A percentile compares a stretch with the other conserved stretches of the same genome.
Conservation (phyloP, 2,797 vertebrate species). For the Lutjanus campechanus region DNA sequence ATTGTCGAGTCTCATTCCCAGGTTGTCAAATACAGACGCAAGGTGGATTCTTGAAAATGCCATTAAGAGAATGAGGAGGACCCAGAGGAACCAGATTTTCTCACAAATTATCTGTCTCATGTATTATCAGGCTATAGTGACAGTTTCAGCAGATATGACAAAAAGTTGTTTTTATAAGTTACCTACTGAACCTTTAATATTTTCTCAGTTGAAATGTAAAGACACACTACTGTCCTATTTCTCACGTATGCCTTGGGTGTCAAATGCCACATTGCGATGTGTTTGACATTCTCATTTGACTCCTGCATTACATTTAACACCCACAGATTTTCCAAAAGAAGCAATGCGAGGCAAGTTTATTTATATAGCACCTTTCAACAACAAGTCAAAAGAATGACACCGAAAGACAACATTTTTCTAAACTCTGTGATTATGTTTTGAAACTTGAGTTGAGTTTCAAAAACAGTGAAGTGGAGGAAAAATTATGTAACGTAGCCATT, state of each 20-base stretch:
- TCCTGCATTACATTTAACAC: not conserved
- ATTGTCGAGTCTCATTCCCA: too few relatives aligned
- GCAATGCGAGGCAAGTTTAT: not conserved
- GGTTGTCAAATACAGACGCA: too few relatives aligned
- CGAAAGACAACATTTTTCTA: not conserved
- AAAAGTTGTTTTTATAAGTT: too few relatives aligned
- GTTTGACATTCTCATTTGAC: conserved; percentile 1
- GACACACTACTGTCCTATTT: not conserved
- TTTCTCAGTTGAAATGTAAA: not conserved
- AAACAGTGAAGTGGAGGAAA: not conserved
- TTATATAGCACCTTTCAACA: not conserved
- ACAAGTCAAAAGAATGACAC: not conserved
- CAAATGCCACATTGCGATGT: not conserved
- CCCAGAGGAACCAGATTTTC: too few relatives aligned
- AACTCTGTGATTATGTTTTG: not conserved
- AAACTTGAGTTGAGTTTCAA: not conserved
- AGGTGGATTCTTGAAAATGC: too few relatives aligned
- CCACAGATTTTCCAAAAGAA: conserved; percentile 9
- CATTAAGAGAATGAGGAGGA: too few relatives aligned
- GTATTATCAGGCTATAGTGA: too few relatives aligned
- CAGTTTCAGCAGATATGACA: too few relatives aligned
- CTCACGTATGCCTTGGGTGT: not conserved
- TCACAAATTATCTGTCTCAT: too few relatives aligned
- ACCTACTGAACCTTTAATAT: not conserved
- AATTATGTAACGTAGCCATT: not conserved